A percentile compares a stretch with the other conserved stretches of the same genome.
Evolutionary conservation across 2,888 invertebrate species (phyloP).

Genomic region (Erebia aethiops): DNA sequence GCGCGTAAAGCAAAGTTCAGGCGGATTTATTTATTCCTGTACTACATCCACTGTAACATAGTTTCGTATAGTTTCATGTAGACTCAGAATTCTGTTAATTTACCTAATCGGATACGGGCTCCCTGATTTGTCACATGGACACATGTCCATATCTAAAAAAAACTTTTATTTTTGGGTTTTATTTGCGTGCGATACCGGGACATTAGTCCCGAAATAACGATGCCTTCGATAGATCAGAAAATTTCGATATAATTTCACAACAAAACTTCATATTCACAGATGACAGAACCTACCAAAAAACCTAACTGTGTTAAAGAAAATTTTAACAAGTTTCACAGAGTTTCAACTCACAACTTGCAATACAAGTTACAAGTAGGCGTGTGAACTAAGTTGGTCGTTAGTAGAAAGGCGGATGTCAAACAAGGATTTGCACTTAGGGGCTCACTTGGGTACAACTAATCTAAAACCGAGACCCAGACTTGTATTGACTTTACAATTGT

Average conservation of each 20-base stretch:
- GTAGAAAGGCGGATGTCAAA: slow-evolving; percentile 68
- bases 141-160: no score
- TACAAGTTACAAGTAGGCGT: slow-evolving; percentile 26
- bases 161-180: no score
- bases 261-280: background rate
- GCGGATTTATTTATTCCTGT: slow-evolving; percentile 25
- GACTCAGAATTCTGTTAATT: no score
- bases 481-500: slow-evolving; percentile 34
- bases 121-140: no score
- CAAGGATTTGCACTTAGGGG: slow-evolving; percentile 76
- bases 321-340: slow-evolving; percentile 34
- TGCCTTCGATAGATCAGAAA: background rate
- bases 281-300: background rate
- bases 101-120: no score
- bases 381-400: slow-evolving; percentile 26
- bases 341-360: slow-evolving; percentile 31
- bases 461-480: slow-evolving; percentile 62
- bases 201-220: no score
- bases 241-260: background rate
- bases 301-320: background rate
- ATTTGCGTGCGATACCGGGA: no score
- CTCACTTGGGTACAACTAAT: slow-evolving; percentile 63
- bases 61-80: no score
- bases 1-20: slow-evolving; percentile 38
- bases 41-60: no score